Evolutionary conservation across 1,140 invertebrate genomes (phyloP), one percentile per base, ranked within the genome.

Genomic region (Plectus sambesii): DNA sequence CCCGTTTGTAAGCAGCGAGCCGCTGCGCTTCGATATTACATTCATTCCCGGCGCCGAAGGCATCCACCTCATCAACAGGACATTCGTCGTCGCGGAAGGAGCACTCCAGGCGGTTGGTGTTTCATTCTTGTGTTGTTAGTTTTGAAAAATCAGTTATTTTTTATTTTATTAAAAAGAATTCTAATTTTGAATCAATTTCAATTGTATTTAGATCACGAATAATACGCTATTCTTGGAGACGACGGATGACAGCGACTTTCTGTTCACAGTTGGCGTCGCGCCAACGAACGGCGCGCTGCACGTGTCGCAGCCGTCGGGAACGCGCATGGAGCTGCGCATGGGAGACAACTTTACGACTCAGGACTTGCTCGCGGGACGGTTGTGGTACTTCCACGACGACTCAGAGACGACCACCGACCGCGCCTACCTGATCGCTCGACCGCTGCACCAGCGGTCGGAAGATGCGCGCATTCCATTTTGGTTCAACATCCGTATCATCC

Each of bases 121-220:
- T n/a, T n/a, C n/a, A n/a, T n/a, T n/a, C n/a, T n/a, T n/a, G n/a
- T n/a, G n/a, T 49, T 48, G 47, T 8, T 52, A 29, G 33, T 8
- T 17, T 24, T 2, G 20, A 23, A 2, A 35, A 47, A 6, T 23
- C 41, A 25, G 53, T 56, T 27, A 19, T 17, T 47, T 33, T 39
- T 19, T 24, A 3, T 30, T 25, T 17, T 39, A 6, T 33, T 5
- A 39, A 9, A 23, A 22, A 3, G 1, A 17, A 20, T 9, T 41
- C 19, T 26, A 42, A 15, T 39, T 8, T 20, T 9, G 17, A 19
- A 23, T 38, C 27, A 5, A 9, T 15, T 50, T 48, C 45, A n/a
- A n/a, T n/a, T n/a, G n/a, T n/a, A n/a, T n/a, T n/a, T n/a, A 66
- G 63, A 60, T 67, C 22, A 69, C 60, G n/a, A 60, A 61, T 29